A percentile compares a stretch with the other conserved stretches of the same genome.
Evolutionary conservation across 2,888 invertebrate genomes (phyloP).

Genomic region (Penaeus monodon): DNA sequence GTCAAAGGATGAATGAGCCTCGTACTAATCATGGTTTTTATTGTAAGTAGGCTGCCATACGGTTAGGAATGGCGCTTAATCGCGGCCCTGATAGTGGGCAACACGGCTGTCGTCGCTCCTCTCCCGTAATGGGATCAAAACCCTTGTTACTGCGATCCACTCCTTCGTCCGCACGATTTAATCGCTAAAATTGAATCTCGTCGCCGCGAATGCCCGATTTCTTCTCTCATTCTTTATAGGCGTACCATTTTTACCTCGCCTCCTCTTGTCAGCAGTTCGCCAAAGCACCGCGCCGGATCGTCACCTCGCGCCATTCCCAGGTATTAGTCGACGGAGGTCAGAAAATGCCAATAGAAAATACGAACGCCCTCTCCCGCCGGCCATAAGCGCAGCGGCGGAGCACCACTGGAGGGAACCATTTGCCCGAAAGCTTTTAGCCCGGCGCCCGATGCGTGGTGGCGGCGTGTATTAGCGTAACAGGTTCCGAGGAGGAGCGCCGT

Average conservation of each 20-base stretch:
- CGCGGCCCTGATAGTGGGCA: not conserved
- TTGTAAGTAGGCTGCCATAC: not conserved
- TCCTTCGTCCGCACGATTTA: conserved; percentile 51
- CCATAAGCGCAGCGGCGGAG: too few species aligned
- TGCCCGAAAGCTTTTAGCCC: too few species aligned
- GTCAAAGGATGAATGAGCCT: too few species aligned
- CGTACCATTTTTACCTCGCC: not conserved
- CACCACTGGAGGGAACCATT: too few species aligned
- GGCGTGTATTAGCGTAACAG: too few species aligned
- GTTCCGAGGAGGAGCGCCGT: not conserved
- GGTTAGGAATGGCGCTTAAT: not conserved
- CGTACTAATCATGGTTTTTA: not conserved
- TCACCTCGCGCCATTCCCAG: too few species aligned
- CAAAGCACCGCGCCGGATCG: too few species aligned
- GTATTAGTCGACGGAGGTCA: too few species aligned
- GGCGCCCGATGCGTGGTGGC: too few species aligned
- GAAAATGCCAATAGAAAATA: too few species aligned
- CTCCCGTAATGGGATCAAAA: conserved; percentile 42
- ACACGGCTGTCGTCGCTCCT: not conserved
- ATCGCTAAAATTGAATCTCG: conserved; percentile 38
- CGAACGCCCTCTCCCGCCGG: too few species aligned
- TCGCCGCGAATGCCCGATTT: not conserved
- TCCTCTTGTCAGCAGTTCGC: too few species aligned
- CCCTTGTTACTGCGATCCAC: conserved; percentile 48
- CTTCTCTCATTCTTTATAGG: not conserved